Evolutionary conservation across 2,888 invertebrate genomes (phyloP).

Genomic region (Amblyteles armatorius): DNA sequence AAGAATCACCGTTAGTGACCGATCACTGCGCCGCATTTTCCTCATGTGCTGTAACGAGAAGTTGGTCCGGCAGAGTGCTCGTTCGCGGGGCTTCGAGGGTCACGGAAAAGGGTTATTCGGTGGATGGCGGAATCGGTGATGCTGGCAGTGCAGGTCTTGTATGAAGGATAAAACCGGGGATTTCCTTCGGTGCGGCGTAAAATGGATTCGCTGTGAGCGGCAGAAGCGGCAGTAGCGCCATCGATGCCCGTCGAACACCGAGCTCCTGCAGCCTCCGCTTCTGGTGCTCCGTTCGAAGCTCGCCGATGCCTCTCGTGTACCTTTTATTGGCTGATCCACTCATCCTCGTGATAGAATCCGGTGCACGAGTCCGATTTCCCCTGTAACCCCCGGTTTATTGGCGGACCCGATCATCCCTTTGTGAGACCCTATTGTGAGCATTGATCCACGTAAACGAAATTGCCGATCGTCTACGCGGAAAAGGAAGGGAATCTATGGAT

Average conservation of each 20-base stretch:
- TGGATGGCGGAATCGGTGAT: not conserved
- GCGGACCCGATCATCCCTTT: conserved; percentile 81
- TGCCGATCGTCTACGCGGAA: conserved; percentile 77
- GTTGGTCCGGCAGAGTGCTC: not conserved
- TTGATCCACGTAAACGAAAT: conserved; percentile 83
- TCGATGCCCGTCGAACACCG: conserved; percentile 35
- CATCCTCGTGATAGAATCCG: conserved; percentile 81
- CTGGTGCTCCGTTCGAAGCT: conserved; percentile 26
- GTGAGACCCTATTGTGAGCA: conserved; percentile 80
- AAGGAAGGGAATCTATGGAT: conserved; percentile 51
- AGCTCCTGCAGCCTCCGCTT: conserved; percentile 19
- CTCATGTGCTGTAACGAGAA: not conserved
- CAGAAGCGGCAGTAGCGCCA: conserved; percentile 14
- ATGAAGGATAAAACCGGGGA: conserved; percentile 63
- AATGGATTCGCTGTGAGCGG: conserved; percentile 66
- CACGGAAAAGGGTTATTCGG: not conserved
- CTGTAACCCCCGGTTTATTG: conserved; percentile 81
- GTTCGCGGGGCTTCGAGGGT: not conserved
- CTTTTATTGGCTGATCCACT: conserved; percentile 81
- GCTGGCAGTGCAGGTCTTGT: conserved; percentile 24
- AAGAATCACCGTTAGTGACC: not conserved
- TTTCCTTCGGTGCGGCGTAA: conserved; percentile 66
- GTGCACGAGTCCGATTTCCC: conserved; percentile 81
- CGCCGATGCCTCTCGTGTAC: conserved; percentile 70
- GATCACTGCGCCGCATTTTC: not conserved